A percentile compares a stretch with the other conserved stretches of the same genome.
Conservation (phyloP, 2,113 vertebrate species). For the Blennius ocellaris region DNA sequence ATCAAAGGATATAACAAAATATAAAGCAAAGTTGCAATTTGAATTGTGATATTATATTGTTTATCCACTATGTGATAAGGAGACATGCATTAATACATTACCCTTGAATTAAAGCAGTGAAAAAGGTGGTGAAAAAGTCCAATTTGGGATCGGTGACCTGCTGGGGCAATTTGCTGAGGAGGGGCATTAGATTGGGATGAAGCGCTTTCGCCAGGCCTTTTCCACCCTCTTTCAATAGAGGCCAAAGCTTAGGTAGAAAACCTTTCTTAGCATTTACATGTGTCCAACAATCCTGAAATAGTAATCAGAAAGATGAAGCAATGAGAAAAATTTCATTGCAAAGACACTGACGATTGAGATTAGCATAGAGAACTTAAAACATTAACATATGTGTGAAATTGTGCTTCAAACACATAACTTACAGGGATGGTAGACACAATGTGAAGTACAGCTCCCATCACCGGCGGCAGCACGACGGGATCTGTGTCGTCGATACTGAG, state of each 20-base stretch:
- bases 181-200: slow-evolving; percentile 92
- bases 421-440: slow-evolving; percentile 88
- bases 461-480: slow-evolving; percentile 90
- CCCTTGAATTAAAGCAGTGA: slow-evolving; percentile 89
- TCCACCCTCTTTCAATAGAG: slow-evolving; percentile 90
- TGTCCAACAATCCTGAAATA: slow-evolving; percentile 91
- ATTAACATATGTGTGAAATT: not conserved
- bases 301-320: not conserved
- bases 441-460: slow-evolving; percentile 95
- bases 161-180: slow-evolving; percentile 91
- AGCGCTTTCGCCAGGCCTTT: slow-evolving; percentile 90
- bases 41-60: too few relatives aligned
- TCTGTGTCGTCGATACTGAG: slow-evolving; percentile 94
- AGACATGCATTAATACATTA: slow-evolving; percentile 60
- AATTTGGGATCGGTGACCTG: slow-evolving; percentile 85
- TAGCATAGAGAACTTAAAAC: not conserved
- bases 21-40: not conserved
- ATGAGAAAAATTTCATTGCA: slow-evolving; percentile 2
- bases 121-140: slow-evolving; percentile 90
- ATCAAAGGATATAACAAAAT: not conserved
- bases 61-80: too few relatives aligned
- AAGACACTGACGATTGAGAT: not conserved
- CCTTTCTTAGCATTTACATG: slow-evolving; percentile 93
- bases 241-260: slow-evolving; percentile 92
- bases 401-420: slow-evolving; percentile 37